A percentile compares a stretch with the other conserved stretches of the same genome.
phyloP scores from a whole-genome alignment of 2,113 vertebrate genomes.

The Marmota monax region DNA sequence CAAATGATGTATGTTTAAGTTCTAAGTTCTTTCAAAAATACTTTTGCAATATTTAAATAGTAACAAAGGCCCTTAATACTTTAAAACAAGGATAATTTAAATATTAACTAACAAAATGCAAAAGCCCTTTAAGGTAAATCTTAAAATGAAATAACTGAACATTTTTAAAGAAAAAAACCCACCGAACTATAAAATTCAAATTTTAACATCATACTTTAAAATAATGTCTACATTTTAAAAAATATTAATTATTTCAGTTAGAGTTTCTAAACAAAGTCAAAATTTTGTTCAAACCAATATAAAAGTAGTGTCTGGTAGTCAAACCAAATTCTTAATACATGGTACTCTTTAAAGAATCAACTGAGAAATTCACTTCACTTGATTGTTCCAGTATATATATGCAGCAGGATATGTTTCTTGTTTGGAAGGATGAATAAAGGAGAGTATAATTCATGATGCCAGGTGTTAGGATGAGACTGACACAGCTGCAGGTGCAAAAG shows the following conservation, averaged over 20 bases:
- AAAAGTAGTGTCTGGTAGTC: conserved; percentile 36
- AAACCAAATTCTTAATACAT: conserved; percentile 69
- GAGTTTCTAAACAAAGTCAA: conserved; percentile 19
- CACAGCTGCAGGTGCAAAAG: conserved; percentile 94
- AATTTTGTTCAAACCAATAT: conserved; percentile 51
- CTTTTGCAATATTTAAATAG: conserved; percentile 42
- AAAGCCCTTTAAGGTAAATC: conserved; percentile 25
- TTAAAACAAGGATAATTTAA: conserved; percentile 47
- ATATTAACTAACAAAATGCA: conserved; percentile 59
- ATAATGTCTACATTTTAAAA: not conserved
- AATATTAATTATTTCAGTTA: not conserved
- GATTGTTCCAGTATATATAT: conserved; percentile 76
- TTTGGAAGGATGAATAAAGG: conserved; percentile 82
- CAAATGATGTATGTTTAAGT: conserved; percentile 58
- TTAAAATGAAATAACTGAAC: conserved; percentile 27
- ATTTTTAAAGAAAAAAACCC: conserved; percentile 1
- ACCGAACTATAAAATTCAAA: not conserved
- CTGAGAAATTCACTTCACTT: conserved; percentile 81
- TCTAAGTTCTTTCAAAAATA: conserved; percentile 35
- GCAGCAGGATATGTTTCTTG: conserved; percentile 80
- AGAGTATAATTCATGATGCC: conserved; percentile 88
- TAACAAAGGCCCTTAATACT: conserved; percentile 25
- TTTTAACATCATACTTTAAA: conserved; percentile 33
- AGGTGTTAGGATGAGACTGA: conserved; percentile 88
- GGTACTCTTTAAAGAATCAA: conserved; percentile 76